A percentile compares a stretch with the other conserved stretches of the same genome.
These are phyloP conservation scores for Macaria liturata DNA, from an alignment of 2,888 invertebrate genomes.

Conservation along the genomic window DNA sequence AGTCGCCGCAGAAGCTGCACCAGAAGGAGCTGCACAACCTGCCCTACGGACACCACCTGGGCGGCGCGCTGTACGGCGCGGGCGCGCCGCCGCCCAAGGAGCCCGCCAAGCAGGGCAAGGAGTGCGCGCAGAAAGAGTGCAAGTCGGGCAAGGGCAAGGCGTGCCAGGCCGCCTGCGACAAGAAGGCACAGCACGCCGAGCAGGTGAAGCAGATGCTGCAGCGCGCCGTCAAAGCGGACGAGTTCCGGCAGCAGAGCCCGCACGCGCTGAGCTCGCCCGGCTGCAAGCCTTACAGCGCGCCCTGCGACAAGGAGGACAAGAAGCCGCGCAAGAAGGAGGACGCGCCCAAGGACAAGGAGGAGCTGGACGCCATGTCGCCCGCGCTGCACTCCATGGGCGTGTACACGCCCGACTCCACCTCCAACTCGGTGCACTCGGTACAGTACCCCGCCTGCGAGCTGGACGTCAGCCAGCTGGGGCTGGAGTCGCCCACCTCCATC, in stretches of 20 bases:
- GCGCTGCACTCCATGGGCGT: slow-evolving; percentile 92
- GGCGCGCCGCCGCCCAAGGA: slow-evolving; percentile 60
- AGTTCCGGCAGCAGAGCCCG: slow-evolving; percentile 69
- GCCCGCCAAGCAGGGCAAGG: slow-evolving; percentile 73
- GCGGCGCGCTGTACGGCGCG: slow-evolving; percentile 67
- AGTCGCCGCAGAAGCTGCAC: slow-evolving; percentile 84
- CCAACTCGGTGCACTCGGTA: slow-evolving; percentile 91
- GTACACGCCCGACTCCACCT: slow-evolving; percentile 92
- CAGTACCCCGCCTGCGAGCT: slow-evolving; percentile 91
- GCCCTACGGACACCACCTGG: slow-evolving; percentile 72
- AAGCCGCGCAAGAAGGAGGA: slow-evolving; percentile 75
- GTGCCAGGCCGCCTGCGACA: slow-evolving; percentile 77
- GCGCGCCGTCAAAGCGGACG: slow-evolving; percentile 64
- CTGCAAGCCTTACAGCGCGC: slow-evolving; percentile 67
- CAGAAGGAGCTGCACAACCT: slow-evolving; percentile 78
- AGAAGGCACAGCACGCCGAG: slow-evolving; percentile 61
- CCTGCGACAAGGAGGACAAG: slow-evolving; percentile 76
- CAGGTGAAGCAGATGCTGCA: slow-evolving; percentile 77
- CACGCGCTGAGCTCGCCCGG: slow-evolving; percentile 66
- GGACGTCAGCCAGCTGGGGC: slow-evolving; percentile 91
- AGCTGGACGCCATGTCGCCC: slow-evolving; percentile 75
- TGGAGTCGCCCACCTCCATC: slow-evolving; percentile 95
- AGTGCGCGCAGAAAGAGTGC: slow-evolving; percentile 73
- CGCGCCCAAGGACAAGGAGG: slow-evolving; percentile 71
- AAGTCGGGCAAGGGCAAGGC: slow-evolving; percentile 70